Evolutionary conservation across 1,140 invertebrate species (phyloP).

Genomic region (Carcinoscorpius rotundicauda): DNA sequence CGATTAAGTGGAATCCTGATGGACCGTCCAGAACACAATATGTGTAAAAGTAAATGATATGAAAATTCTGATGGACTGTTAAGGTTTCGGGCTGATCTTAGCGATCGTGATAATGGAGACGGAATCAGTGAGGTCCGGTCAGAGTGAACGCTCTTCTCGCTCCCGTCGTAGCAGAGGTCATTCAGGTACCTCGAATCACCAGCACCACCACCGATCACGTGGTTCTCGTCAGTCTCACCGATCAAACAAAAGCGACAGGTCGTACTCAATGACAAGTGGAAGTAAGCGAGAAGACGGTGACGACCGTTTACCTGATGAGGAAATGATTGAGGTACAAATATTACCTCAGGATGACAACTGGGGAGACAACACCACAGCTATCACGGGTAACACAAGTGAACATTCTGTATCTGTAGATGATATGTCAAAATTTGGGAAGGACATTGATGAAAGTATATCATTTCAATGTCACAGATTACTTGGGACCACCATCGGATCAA

Average conservation of each 20-base stretch:
- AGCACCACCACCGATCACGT: slow-evolving; percentile 17
- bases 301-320: slow-evolving; percentile 27
- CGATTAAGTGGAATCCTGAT: too few relatives aligned
- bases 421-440: slow-evolving; percentile 36
- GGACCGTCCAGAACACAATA: too few relatives aligned
- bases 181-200: slow-evolving; percentile 11
- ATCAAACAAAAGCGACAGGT: slow-evolving; percentile 26
- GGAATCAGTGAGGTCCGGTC: slow-evolving; percentile 22
- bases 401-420: slow-evolving; percentile 86
- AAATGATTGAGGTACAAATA: slow-evolving; percentile 84
- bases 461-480: slow-evolving; percentile 66
- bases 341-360: slow-evolving; percentile 89
- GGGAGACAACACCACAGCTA: slow-evolving; percentile 93
- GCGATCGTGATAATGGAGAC: slow-evolving; percentile 18
- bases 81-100: too few relatives aligned
- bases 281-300: slow-evolving; percentile 30
- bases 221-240: slow-evolving; percentile 18
- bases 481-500: slow-evolving; percentile 56
- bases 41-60: too few relatives aligned
- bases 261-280: slow-evolving; percentile 22
- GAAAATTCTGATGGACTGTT: too few relatives aligned
- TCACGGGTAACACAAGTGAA: slow-evolving; percentile 93
- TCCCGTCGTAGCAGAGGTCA: slow-evolving; percentile 19
- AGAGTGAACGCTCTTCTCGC: slow-evolving; percentile 22
- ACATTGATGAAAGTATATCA: slow-evolving; percentile 30